Evolutionary conservation across 1,140 invertebrate species (phyloP), one percentile per base, ranked within the genome.

Genomic region (Zaprionus davidi): DNA sequence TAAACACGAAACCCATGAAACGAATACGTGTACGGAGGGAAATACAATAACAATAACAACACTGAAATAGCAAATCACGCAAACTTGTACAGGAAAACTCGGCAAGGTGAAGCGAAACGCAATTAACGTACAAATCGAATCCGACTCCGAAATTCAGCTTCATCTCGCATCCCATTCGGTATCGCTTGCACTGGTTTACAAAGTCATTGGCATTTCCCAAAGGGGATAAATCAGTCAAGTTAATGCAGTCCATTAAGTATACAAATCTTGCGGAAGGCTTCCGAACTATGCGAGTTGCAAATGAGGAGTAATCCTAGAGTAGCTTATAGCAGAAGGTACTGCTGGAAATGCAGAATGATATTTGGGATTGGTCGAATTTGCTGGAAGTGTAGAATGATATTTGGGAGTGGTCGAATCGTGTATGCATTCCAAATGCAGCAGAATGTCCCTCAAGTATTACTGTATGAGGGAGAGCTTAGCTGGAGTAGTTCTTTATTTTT

Each of bases 71-170:
- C 31, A 15, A 49, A 65, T 34, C 81, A 83, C 63, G 81, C 78
- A 55, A 80, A 60, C n/a, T 41, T 31, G 31, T 28, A 59, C 55
- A 57, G 59, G 41, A 72, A 72, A 79, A 75, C 31, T 55, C 38
- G 4, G 24, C 41, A 55, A 55, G 13, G 20, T 49, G 66, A 57
- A 71, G 36, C 28, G 53, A 69, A 65, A 65, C 20, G 63, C 44
- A 71, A 56, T 68, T 62, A 58, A 41, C 36, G 24, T 57, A 69
- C 64, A 69, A 80, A 71, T 66, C 9, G 49, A 34, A 28, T 31
- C 60, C 56, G 36, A 46, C 62, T 58, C 55, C 62, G n/a, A 59
- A 55, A 28, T 49, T 28, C 17, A 7, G 34, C 17, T 58, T 22
- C 26, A 28, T 28, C 53, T 64, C 31, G 20, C 1, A 11, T 12